Conservation (phyloP, 2,888 invertebrate species). For the Dascillus cervinus region DNA sequence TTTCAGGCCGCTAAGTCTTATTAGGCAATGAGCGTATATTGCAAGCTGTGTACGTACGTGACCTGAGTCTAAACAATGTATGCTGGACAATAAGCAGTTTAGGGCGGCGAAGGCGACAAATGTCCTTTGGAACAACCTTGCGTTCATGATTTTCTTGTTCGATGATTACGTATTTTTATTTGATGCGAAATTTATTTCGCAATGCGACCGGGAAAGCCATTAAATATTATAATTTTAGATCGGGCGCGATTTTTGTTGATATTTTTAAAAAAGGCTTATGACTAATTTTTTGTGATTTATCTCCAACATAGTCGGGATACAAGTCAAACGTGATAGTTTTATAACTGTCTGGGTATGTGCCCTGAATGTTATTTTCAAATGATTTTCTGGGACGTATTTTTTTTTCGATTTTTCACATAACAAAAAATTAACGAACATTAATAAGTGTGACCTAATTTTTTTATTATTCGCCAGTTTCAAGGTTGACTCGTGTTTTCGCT, state of each 20-base stretch:
- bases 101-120: slow-evolving; percentile 17
- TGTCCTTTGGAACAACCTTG: slow-evolving; percentile 19
- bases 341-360: slow-evolving; percentile 13
- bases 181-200: slow-evolving; percentile 5
- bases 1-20: slow-evolving; percentile 12
- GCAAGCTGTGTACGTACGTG: slow-evolving; percentile 18
- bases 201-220: slow-evolving; percentile 5
- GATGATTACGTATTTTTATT: too few relatives aligned
- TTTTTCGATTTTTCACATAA: too few relatives aligned
- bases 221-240: slow-evolving; percentile 25
- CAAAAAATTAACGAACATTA: too few relatives aligned
- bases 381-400: too few relatives aligned
- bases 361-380: slow-evolving; percentile 9
- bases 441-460: too few relatives aligned
- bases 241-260: slow-evolving; percentile 20
- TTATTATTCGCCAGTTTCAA: too few relatives aligned
- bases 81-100: slow-evolving; percentile 9
- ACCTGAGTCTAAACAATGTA: slow-evolving; percentile 14
- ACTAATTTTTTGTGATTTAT: slow-evolving; percentile 24
- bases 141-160: too few relatives aligned
- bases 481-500: too few relatives aligned
- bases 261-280: slow-evolving; percentile 25
- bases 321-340: slow-evolving; percentile 11
- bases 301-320: slow-evolving; percentile 8
- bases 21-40: slow-evolving; percentile 15